Base-by-base conservation (phyloP, 2,113 vertebrate species). In the Nycticorax nycticorax region DNA sequence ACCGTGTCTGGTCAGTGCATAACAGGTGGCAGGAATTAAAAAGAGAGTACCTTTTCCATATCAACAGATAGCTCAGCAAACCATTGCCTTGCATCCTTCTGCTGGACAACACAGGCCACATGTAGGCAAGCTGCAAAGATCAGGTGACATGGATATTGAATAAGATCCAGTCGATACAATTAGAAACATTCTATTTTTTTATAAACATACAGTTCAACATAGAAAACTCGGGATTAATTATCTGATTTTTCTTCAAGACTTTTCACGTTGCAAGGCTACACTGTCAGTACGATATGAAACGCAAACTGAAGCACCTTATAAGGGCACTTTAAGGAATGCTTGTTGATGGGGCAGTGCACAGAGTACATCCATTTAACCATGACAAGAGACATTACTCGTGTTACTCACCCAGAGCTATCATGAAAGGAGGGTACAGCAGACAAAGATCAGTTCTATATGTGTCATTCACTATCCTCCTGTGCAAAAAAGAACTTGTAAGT, bases 391-490 rank as follows among this genome's bases (percentile, higher is more conserved):
- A 23, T 47, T 48, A 60, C 21, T 32, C 82, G 73, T 82, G 78
- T 90, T 96, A 98, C 98, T 98, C 98, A 99, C 99, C 99, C 93
- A 99, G 98, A 93, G 99, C 99, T 92, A 99, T 99, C 99, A 99
- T 99, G 96, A 99, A 99, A 89, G 99, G 99, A 97, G 99, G 99
- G 96, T 99, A 99, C 96, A 99, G 99, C 88, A 99, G 98, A 97
- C 99, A 99, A 91, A 99, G 99, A 97, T 99, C 99, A 84, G 99
- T 99, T 97, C 99, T 98, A 97, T 99, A 99, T 16, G 99, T 99
- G 97, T 99, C 99, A 85, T 99, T 99, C 97, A 99, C 99, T 98
- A 99, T 99, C 97, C 99, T 99, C 99, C 99, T 99, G 96, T 69
- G 96, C 76, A 97, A 97, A 98, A 98, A 57, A 97, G 21, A 98